Evolutionary conservation across 2,113 vertebrate species (phyloP), one percentile per base, ranked within the genome.

Genomic region (Atractosteus spatula): DNA sequence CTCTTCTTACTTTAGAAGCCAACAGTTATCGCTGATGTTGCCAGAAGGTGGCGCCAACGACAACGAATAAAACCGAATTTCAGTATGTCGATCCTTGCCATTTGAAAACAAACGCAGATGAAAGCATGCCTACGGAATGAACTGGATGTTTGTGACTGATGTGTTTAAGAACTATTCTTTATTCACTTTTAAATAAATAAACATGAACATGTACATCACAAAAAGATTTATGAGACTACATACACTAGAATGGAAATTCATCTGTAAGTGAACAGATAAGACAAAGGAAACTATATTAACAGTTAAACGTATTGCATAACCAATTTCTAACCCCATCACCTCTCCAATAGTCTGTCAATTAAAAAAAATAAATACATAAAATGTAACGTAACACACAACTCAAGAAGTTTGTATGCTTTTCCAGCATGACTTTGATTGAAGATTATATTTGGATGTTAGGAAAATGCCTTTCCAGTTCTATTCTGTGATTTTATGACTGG

Each of bases 261-360:
- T 74, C 55, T 62, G 67, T 73, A 76, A 78, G 74, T 73, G 57
- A 76, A 81, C 78, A 79, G 74, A 71, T 65, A 71, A 74, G 29
- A 83, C 77, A 76, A 76, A 71, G 77, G 69, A 68, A 69, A 77
- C 65, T 64, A 55, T 77, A 80, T 67, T 72, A 80, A 79, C 69
- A 70, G 77, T 76, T 41, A 84, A 78, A 84, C 77, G 80, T 74
- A 83, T 83, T 86, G 85, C 83, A 85, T 85, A 83, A 81, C 80
- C 78, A 64, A 80, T 77, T 69, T 70, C 70, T 69, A 78, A 71
- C 72, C 68, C 71, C 72, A 74, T 62, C 71, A 80, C 69, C 72
- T 61, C 73, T 71, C 75, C 80, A 59, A 70, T 77, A 42, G 71
- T 71, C 71, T 70, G 68, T 56, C 56, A 72, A 74, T 83, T 79